Evolutionary conservation across 2,113 vertebrate species (phyloP).

Genomic region (Brachyistius frenatus): DNA sequence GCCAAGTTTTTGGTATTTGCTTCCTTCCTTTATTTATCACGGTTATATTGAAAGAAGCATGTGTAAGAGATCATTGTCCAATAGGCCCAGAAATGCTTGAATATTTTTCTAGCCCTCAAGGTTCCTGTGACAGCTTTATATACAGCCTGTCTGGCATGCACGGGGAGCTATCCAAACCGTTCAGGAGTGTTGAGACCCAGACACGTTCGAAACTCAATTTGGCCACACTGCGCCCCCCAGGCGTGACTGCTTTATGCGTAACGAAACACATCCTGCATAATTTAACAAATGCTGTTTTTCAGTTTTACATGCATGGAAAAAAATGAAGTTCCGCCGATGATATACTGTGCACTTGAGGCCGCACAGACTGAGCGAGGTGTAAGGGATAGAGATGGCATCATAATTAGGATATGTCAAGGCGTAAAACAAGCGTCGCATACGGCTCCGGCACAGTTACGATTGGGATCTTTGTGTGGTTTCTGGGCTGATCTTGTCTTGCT

Average conservation of each 20-base stretch:
- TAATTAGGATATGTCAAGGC: constrained; percentile 55
- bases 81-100: constrained; percentile 72
- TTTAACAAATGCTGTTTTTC: constrained; percentile 39
- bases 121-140: constrained; percentile 82
- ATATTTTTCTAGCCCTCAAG: constrained; percentile 77
- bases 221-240: constrained; percentile 38
- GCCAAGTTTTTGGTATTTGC: constrained; percentile 75
- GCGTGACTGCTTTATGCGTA: constrained; percentile 39
- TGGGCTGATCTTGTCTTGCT: constrained; percentile 63
- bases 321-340: constrained; percentile 23
- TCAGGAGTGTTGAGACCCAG: constrained; percentile 76
- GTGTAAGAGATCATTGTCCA: constrained; percentile 76
- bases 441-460: constrained; percentile 45
- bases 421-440: constrained; percentile 36
- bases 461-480: constrained; percentile 68
- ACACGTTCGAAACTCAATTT: constrained; percentile 63
- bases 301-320: neutral
- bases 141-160: constrained; percentile 77
- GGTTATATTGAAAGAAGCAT: constrained; percentile 76
- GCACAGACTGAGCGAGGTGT: constrained; percentile 53
- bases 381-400: constrained; percentile 41
- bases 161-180: constrained; percentile 70
- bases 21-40: constrained; percentile 81
- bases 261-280: constrained; percentile 56
- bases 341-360: neutral